These are phyloP conservation scores for Galerucella pusilla DNA, from an alignment of 2,888 invertebrate species.

Conservation along the genomic window DNA sequence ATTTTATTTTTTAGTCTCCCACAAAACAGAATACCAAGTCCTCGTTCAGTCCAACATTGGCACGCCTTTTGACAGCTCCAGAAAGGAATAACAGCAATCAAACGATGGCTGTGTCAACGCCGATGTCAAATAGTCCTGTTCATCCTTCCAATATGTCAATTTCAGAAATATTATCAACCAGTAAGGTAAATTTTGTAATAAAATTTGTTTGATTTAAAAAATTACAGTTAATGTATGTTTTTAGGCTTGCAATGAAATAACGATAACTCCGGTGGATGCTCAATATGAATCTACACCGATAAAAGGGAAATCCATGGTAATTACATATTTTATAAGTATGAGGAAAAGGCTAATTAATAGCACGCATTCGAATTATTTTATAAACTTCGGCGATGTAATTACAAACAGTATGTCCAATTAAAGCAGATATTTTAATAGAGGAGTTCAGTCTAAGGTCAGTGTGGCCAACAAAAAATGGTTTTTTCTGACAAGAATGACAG, in stretches of 20 bases:
- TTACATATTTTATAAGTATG: conserved; percentile 11
- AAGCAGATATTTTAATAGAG: too few species aligned
- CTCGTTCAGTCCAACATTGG: conserved; percentile 83
- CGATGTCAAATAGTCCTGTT: conserved; percentile 42
- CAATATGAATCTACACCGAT: conserved; percentile 57
- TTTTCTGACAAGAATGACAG: too few species aligned
- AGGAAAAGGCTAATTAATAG: conserved; percentile 14
- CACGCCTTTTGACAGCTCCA: conserved; percentile 79
- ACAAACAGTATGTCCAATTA: too few species aligned
- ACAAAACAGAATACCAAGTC: conserved; percentile 65
- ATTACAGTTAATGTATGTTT: conserved; percentile 40
- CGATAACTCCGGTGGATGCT: conserved; percentile 69
- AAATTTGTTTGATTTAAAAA: not conserved
- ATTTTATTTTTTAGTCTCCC: conserved; percentile 57
- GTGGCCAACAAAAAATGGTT: too few species aligned
- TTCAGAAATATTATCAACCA: conserved; percentile 63
- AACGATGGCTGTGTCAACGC: conserved; percentile 45
- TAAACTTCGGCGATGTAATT: not conserved
- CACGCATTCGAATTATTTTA: conserved; percentile 11
- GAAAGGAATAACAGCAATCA: conserved; percentile 54
- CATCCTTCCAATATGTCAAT: conserved; percentile 60
- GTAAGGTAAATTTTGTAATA: conserved; percentile 56
- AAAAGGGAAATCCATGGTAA: conserved; percentile 45
- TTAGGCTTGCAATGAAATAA: conserved; percentile 72
- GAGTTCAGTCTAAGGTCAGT: too few species aligned